Percentiles rank a stretch among this genome's conserved stretches.
phyloP scores from a whole-genome alignment of 2,113 vertebrate species.

The Clarias gariepinus region DNA sequence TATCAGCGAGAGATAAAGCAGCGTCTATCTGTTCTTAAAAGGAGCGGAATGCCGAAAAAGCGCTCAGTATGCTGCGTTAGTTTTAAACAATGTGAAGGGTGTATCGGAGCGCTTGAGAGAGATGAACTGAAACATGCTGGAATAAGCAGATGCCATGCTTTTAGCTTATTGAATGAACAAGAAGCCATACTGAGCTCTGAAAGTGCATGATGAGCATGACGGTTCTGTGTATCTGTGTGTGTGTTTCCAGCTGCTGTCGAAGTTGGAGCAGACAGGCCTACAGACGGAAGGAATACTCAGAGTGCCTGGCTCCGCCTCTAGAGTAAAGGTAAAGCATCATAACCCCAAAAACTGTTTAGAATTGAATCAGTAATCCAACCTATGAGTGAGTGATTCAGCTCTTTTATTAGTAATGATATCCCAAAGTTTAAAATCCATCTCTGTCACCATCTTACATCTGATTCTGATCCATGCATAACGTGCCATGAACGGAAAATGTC shows the following conservation, averaged over 20 bases:
- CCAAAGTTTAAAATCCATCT: slow-evolving; percentile 12
- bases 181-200: neutral
- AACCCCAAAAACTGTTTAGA: neutral
- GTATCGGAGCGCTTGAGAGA: neutral
- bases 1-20: slow-evolving; percentile 47
- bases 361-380: neutral
- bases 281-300: slow-evolving; percentile 95
- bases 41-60: slow-evolving; percentile 43
- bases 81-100: slow-evolving; percentile 19
- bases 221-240: slow-evolving; percentile 20
- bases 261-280: slow-evolving; percentile 88
- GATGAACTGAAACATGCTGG: neutral
- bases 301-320: slow-evolving; percentile 89
- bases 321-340: slow-evolving; percentile 84
- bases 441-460: neutral
- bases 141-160: slow-evolving; percentile 1
- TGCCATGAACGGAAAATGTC: neutral
- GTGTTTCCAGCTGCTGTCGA: slow-evolving; percentile 80
- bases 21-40: slow-evolving; percentile 46
- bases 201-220: neutral
- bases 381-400: neutral
- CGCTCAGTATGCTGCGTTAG: slow-evolving; percentile 25
- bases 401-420: neutral
- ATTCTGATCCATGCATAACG: neutral
- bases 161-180: slow-evolving; percentile 6